Conservation (phyloP, 2,888 invertebrate genomes). For the Drosophila macrospina region DNA sequence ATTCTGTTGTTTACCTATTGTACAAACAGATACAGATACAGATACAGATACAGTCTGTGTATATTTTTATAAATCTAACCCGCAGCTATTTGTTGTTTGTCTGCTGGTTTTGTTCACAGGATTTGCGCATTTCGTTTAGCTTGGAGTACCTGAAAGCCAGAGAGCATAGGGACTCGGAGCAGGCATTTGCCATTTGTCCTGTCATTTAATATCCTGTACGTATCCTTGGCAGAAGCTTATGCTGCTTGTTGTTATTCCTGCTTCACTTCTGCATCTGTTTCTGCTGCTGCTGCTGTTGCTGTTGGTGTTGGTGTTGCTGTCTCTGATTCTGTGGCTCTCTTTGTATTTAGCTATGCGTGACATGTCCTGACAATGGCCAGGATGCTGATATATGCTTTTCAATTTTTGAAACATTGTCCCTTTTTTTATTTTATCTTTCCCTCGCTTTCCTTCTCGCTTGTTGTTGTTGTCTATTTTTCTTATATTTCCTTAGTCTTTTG, state of each 20-base stretch:
- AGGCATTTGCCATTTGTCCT: constrained; percentile 70
- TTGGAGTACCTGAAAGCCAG: constrained; percentile 48
- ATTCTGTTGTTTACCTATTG: constrained; percentile 73
- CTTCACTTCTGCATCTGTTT: constrained; percentile 18
- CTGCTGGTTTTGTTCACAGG: constrained; percentile 54
- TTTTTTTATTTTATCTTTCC: background rate
- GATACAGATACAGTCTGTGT: background rate
- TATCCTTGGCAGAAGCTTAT: constrained; percentile 68
- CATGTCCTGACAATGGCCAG: constrained; percentile 66
- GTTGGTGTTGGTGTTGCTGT: constrained; percentile 4
- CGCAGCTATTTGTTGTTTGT: constrained; percentile 57
- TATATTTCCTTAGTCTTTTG: constrained; percentile 14
- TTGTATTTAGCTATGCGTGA: constrained; percentile 66
- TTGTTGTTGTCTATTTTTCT: constrained; percentile 17
- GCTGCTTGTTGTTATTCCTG: constrained; percentile 29
- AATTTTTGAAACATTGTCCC: constrained; percentile 61
- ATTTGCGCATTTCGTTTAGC: constrained; percentile 51
- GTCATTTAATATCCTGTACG: constrained; percentile 72
- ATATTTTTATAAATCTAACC: constrained; percentile 56
- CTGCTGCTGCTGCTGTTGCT: constrained; percentile 14
- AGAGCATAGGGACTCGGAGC: constrained; percentile 10
- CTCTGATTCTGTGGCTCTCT: constrained; percentile 1
- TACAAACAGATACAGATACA: constrained; percentile 26
- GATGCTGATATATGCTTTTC: constrained; percentile 73
- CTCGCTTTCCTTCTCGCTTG: constrained; percentile 4